These are phyloP conservation scores for Acrossocheilus wenchowensis DNA, from an alignment of 2,797 vertebrate genomes.

Conservation along the genomic window DNA sequence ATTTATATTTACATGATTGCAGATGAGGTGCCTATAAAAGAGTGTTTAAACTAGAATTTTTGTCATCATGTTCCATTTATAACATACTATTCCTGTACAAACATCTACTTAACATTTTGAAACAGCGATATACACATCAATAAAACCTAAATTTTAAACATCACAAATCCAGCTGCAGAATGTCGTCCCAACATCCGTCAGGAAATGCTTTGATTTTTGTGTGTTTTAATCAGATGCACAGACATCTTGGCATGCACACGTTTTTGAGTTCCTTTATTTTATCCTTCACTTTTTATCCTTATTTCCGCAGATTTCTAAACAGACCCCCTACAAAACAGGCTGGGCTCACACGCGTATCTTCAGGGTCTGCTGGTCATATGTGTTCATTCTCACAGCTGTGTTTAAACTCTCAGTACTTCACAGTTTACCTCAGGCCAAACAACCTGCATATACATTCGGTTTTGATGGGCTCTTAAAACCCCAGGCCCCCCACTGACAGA, in stretches of 20 bases:
- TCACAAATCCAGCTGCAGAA: slow-evolving; percentile 13
- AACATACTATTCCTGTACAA: neutral
- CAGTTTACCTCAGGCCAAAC: slow-evolving; percentile 57
- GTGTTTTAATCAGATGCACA: neutral
- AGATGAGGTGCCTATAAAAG: neutral
- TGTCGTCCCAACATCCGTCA: neutral
- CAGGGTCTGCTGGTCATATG: slow-evolving; percentile 41
- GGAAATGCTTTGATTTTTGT: slow-evolving; percentile 9
- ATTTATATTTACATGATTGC: neutral
- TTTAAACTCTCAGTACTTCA: slow-evolving; percentile 55
- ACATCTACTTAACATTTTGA: neutral
- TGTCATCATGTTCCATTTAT: neutral
- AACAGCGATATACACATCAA: neutral
- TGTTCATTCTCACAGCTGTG: slow-evolving; percentile 59
- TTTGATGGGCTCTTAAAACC: slow-evolving; percentile 29
- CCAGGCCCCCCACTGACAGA: slow-evolving; percentile 16
- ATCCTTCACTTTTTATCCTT: slow-evolving; percentile 1
- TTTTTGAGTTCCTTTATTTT: slow-evolving; percentile 16
- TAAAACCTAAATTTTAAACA: neutral
- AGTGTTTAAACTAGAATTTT: neutral
- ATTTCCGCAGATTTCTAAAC: slow-evolving; percentile 7
- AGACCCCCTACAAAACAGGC: slow-evolving; percentile 9
- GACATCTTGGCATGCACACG: neutral
- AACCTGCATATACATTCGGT: slow-evolving; percentile 24
- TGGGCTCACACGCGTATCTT: neutral